Evolutionary conservation across 1,140 invertebrate species (phyloP).

Genomic region (Drosophila bipectinata): DNA sequence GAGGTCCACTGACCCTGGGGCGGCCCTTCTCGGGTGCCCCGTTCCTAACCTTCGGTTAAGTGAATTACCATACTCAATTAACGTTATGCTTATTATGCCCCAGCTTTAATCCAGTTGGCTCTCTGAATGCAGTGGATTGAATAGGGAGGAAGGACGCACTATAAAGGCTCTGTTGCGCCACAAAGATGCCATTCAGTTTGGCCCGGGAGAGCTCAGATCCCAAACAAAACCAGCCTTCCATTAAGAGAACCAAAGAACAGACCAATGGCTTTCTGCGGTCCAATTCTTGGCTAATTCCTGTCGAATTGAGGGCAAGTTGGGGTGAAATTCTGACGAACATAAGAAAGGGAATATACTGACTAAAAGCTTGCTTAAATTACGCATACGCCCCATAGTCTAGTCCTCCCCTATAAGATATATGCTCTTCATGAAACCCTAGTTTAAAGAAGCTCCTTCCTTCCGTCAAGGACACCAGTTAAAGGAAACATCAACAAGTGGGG

Average conservation of each 20-base stretch:
- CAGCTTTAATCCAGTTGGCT: constrained; percentile 48
- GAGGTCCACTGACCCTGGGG: neutral
- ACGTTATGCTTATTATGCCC: constrained; percentile 64
- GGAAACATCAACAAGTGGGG: constrained; percentile 7
- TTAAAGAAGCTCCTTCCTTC: neutral
- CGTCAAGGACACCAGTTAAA: neutral
- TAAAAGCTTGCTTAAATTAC: neutral
- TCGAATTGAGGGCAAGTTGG: neutral
- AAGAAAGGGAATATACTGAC: neutral
- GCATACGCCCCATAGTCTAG: neutral
- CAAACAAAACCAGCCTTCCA: constrained; percentile 57
- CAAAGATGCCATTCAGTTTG: neutral
- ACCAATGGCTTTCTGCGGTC: constrained; percentile 9
- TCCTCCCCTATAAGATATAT: neutral
- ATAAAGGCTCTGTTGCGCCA: neutral
- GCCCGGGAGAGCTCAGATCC: constrained; percentile 8
- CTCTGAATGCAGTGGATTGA: constrained; percentile 41
- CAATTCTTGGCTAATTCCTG: constrained; percentile 18
- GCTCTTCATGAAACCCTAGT: neutral
- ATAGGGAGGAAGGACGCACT: neutral
- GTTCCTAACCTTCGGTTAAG: constrained; percentile 36
- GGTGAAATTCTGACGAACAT: neutral
- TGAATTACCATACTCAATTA: constrained; percentile 80
- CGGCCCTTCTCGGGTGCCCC: neutral
- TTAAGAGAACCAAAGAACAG: constrained; percentile 31